Evolutionary conservation across 1,140 invertebrate genomes (phyloP).

Genomic region (Drosophila eugracilis): DNA sequence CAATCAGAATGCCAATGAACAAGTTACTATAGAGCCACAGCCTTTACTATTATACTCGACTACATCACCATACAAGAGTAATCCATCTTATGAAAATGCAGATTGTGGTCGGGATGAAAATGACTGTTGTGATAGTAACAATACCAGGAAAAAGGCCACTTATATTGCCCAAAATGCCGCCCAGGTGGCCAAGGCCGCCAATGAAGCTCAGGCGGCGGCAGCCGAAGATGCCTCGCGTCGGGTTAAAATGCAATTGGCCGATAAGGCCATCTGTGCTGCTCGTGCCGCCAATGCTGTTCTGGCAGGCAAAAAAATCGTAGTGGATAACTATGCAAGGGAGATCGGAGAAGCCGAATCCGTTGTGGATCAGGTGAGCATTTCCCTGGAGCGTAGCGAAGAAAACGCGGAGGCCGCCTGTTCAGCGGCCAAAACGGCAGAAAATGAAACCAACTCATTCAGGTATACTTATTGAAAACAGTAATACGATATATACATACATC

Average conservation of each 20-base stretch:
- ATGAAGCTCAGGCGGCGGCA: slow-evolving; percentile 88
- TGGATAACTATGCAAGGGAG: slow-evolving; percentile 86
- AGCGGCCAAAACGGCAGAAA: slow-evolving; percentile 86
- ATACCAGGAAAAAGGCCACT: slow-evolving; percentile 73
- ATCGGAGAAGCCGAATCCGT: slow-evolving; percentile 87
- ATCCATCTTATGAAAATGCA: too few relatives aligned
- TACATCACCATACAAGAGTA: background rate
- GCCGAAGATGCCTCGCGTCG: slow-evolving; percentile 87
- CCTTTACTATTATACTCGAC: background rate
- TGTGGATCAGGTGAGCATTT: slow-evolving; percentile 86
- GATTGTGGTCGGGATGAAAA: background rate
- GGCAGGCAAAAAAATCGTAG: slow-evolving; percentile 87
- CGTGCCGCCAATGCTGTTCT: slow-evolving; percentile 88
- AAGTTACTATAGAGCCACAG: background rate
- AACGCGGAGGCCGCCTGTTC: slow-evolving; percentile 86
- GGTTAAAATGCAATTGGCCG: slow-evolving; percentile 88
- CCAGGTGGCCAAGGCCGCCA: slow-evolving; percentile 87
- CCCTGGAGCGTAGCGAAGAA: slow-evolving; percentile 86
- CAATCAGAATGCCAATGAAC: background rate
- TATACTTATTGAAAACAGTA: background rate
- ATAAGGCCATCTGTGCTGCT: slow-evolving; percentile 88
- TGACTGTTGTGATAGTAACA: slow-evolving; percentile 8
- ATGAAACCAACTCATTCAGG: slow-evolving; percentile 71
- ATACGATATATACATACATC: too few relatives aligned
- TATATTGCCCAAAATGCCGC: slow-evolving; percentile 88